Conservation (phyloP, 2,113 vertebrate species). For the Naja naja region DNA sequence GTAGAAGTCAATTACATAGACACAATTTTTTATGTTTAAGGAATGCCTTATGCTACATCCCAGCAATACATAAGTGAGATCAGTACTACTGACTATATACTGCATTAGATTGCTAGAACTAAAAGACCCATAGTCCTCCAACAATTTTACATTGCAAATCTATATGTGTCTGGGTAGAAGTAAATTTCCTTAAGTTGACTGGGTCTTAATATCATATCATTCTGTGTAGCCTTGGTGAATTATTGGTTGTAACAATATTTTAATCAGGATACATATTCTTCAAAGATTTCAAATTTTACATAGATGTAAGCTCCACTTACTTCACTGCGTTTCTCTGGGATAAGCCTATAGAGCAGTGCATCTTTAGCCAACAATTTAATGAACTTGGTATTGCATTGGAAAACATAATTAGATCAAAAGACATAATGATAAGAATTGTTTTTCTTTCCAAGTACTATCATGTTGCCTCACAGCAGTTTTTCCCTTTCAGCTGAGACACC, state of each 20-base stretch:
- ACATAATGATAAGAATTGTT: constrained; percentile 9
- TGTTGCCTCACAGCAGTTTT: constrained; percentile 26
- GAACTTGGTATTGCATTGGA: constrained; percentile 8
- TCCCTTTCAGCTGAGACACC: constrained; percentile 22
- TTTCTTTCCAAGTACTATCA: constrained; percentile 41
- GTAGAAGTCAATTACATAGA: not conserved
- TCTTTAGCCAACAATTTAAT: not conserved
- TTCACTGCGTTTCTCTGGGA: not conserved
- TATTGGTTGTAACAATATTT: not conserved
- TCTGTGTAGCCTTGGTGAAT: not conserved
- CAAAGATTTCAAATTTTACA: not conserved
- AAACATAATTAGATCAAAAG: not conserved
- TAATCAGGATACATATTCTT: not conserved
- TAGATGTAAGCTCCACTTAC: too few relatives aligned
- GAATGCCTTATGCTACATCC: not conserved
- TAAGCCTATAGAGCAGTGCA: not conserved
- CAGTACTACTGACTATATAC: not conserved
- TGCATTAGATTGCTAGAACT: not conserved
- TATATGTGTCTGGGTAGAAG: not conserved
- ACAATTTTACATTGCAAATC: not conserved
- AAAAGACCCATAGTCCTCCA: not conserved
- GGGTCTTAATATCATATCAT: not conserved
- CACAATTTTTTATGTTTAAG: not conserved
- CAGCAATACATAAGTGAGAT: not conserved
- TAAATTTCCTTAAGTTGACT: not conserved